A percentile compares a stretch with the other conserved stretches of the same genome.
Conservation (phyloP, 2,797 vertebrate genomes). For the Pelochelys cantorii region DNA sequence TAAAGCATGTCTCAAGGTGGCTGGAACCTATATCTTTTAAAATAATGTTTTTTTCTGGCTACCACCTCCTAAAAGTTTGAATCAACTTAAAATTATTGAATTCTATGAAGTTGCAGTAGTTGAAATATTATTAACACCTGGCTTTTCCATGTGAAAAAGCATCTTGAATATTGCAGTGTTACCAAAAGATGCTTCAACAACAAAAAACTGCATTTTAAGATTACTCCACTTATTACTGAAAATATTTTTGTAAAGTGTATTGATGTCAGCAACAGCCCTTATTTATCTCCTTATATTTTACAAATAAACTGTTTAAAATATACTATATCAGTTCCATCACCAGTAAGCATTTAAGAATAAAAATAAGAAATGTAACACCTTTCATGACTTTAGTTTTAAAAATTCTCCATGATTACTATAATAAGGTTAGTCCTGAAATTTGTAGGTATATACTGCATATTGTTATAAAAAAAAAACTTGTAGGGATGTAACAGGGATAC, state of each 20-base stretch:
- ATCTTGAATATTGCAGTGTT: not conserved
- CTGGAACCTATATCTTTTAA: not conserved
- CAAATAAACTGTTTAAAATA: not conserved
- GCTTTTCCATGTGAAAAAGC: not conserved
- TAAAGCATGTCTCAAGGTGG: not conserved
- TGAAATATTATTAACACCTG: not conserved
- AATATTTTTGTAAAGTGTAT: not conserved
- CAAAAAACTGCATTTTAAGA: not conserved
- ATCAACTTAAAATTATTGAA: not conserved
- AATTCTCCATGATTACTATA: not conserved
- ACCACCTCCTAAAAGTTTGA: slow-evolving; percentile 5
- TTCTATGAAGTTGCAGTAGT: not conserved
- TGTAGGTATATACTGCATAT: not conserved
- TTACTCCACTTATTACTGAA: not conserved
- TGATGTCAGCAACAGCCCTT: not conserved
- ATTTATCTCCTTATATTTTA: not conserved
- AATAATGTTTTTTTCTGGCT: not conserved
- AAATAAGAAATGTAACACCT: not conserved
- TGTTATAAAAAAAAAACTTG: not conserved
- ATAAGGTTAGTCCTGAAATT: not conserved
- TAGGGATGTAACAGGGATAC: not conserved
- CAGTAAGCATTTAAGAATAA: not conserved
- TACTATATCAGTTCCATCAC: not conserved
- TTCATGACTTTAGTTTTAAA: not conserved
- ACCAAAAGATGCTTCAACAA: not conserved